phyloP scores from a whole-genome alignment of 2,797 vertebrate genomes.

The Alcedo quadribrachys region DNA sequence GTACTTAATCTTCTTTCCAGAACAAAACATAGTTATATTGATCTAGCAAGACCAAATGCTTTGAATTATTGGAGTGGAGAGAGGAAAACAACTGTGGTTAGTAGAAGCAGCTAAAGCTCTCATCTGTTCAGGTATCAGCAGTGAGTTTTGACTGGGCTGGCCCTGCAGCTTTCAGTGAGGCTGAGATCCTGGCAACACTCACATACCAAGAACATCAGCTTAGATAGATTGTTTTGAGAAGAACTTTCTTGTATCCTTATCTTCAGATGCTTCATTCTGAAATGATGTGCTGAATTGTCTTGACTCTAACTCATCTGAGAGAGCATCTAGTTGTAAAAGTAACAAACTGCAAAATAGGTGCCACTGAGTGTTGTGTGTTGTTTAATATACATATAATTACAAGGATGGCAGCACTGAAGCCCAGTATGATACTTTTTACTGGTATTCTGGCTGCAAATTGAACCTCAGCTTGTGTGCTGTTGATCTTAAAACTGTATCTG shows the following conservation, averaged over 20 bases:
- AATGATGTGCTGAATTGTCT: background rate
- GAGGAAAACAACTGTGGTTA: conserved; percentile 65
- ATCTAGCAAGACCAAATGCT: conserved; percentile 66
- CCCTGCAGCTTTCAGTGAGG: background rate
- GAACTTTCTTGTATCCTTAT: background rate
- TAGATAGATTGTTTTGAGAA: background rate
- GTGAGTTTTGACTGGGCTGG: conserved; percentile 22
- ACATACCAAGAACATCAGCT: background rate
- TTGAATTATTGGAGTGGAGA: conserved; percentile 54
- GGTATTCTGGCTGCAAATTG: background rate
- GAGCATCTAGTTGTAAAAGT: conserved; percentile 2
- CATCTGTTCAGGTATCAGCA: background rate
- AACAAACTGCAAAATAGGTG: background rate
- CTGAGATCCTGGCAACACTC: background rate
- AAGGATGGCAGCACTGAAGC: background rate
- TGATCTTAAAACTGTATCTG: background rate
- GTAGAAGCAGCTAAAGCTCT: conserved; percentile 61
- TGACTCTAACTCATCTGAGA: background rate
- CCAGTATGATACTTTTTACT: background rate
- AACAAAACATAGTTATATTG: conserved; percentile 66
- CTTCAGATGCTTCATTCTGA: background rate
- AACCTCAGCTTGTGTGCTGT: background rate
- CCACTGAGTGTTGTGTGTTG: background rate
- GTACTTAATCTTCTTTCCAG: conserved; percentile 68
- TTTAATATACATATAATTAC: background rate